A percentile compares a stretch with the other conserved stretches of the same genome.
Evolutionary conservation across 2,113 vertebrate genomes (phyloP).

Genomic region (Myiozetetes cayanensis): DNA sequence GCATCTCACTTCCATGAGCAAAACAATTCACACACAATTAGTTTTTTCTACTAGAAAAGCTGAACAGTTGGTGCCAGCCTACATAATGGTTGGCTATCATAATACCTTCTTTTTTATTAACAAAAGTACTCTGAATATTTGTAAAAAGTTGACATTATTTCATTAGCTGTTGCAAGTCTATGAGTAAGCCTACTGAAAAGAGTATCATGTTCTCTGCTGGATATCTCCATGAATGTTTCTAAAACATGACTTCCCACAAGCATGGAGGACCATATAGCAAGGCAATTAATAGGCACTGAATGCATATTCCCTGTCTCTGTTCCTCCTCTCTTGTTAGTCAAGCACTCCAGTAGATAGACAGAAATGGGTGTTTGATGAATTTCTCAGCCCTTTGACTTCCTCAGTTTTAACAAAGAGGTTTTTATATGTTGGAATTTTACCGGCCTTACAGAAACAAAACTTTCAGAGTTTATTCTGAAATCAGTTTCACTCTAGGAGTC

Average conservation of each 20-base stretch:
- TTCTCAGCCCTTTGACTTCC: neutral
- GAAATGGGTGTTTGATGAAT: neutral
- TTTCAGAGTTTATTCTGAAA: neutral
- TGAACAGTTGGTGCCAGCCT: neutral
- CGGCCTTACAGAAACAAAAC: neutral
- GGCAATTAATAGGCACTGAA: neutral
- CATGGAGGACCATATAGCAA: neutral
- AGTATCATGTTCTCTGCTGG: conserved; percentile 19
- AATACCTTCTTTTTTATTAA: neutral
- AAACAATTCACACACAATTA: neutral
- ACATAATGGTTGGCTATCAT: neutral
- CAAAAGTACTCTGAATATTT: conserved; percentile 14
- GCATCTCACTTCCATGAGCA: neutral
- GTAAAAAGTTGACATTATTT: conserved; percentile 39
- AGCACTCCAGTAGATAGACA: neutral
- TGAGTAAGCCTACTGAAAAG: neutral
- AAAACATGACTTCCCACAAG: conserved; percentile 32
- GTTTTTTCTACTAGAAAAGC: neutral
- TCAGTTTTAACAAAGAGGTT: neutral
- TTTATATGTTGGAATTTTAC: neutral
- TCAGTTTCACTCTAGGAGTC: neutral
- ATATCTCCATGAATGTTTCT: neutral
- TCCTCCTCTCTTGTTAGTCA: neutral
- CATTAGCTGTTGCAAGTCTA: neutral
- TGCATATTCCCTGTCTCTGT: neutral